A percentile compares a stretch with the other conserved stretches of the same genome.
phyloP scores from a whole-genome alignment of 2,113 vertebrate genomes.

The Malurus elegans region DNA sequence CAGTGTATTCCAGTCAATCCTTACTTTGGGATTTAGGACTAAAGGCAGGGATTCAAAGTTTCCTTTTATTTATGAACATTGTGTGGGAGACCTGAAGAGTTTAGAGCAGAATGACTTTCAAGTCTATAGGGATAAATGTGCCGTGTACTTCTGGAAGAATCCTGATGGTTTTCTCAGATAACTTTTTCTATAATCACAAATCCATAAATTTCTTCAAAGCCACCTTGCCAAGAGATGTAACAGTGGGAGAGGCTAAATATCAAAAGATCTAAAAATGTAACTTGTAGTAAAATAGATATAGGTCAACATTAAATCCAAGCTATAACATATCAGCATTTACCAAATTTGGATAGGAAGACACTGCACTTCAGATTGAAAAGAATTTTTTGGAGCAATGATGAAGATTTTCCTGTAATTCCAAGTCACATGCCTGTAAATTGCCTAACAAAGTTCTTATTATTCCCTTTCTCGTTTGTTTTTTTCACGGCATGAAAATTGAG shows the following conservation, averaged over 20 bases:
- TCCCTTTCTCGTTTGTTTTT: neutral
- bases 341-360: neutral
- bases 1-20: conserved; percentile 59
- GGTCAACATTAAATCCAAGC: neutral
- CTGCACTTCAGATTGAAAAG: neutral
- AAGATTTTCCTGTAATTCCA: conserved; percentile 20
- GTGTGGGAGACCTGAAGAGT: neutral
- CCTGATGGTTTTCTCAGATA: neutral
- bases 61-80: conserved; percentile 10
- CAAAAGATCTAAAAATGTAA: neutral
- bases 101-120: neutral
- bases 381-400: neutral
- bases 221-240: neutral
- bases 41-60: conserved; percentile 33
- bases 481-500: neutral
- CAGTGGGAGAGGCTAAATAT: neutral
- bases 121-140: neutral
- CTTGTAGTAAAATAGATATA: neutral
- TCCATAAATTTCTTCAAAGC: neutral
- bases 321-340: neutral
- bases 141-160: neutral
- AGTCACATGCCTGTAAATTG: conserved; percentile 14
- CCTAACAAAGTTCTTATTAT: conserved; percentile 15
- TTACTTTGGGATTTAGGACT: conserved; percentile 54
- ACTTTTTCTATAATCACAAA: neutral